These are phyloP conservation scores for Andinoacara biseriatus DNA, from an alignment of 2,113 vertebrate genomes.

Conservation along the genomic window DNA sequence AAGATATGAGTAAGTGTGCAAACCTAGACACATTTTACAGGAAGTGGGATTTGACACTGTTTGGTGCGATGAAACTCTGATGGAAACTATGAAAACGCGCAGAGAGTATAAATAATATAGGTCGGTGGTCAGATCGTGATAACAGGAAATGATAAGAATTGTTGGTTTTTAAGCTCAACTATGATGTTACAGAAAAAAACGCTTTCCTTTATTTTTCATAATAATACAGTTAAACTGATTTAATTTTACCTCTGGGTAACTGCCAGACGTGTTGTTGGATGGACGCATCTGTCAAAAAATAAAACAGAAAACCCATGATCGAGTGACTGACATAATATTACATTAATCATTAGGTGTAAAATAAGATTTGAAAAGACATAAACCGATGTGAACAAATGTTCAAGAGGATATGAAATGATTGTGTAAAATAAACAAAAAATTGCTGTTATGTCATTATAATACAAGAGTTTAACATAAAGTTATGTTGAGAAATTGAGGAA, in stretches of 20 bases:
- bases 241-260: slow-evolving; percentile 38
- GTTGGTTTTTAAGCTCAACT: slow-evolving; percentile 7
- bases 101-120: slow-evolving; percentile 20
- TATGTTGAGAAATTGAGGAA: not conserved
- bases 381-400: not conserved
- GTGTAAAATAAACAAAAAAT: not conserved
- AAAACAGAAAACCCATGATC: not conserved
- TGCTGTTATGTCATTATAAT: not conserved
- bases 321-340: not conserved
- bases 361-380: not conserved
- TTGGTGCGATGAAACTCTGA: not conserved
- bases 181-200: not conserved
- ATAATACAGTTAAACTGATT: not conserved
- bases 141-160: slow-evolving; percentile 46
- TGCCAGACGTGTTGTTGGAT: rapidly evolving
- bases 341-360: not conserved
- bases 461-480: not conserved
- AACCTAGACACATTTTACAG: not conserved
- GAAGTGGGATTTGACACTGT: slow-evolving; percentile 32
- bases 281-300: slow-evolving; percentile 18
- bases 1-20: not conserved
- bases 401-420: not conserved
- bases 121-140: slow-evolving; percentile 48
- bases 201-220: not conserved
- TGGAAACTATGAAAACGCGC: slow-evolving; percentile 46